Evolutionary conservation across 2,113 vertebrate genomes (phyloP).

Genomic region (Marmota monax): DNA sequence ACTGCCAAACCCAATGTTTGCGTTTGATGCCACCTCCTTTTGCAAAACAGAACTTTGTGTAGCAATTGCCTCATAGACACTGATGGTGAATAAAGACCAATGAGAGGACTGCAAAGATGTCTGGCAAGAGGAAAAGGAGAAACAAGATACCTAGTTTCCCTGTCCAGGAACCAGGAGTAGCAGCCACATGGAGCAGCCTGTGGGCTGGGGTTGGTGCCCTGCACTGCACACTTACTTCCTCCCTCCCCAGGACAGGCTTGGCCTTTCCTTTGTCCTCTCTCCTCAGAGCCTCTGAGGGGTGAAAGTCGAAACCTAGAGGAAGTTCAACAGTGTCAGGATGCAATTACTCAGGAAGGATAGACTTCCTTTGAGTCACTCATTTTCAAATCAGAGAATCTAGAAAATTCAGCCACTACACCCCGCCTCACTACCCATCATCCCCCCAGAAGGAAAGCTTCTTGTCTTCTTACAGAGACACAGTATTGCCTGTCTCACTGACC

Average conservation of each 20-base stretch:
- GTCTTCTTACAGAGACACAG: constrained; percentile 63
- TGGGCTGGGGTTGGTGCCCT: neutral
- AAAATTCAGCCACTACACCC: constrained; percentile 45
- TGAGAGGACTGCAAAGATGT: neutral
- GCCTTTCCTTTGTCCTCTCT: constrained; percentile 69
- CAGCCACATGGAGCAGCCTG: neutral
- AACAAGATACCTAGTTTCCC: constrained; percentile 41
- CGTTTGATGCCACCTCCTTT: constrained; percentile 17
- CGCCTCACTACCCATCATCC: constrained; percentile 58
- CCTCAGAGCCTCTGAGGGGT: constrained; percentile 42
- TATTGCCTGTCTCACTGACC: neutral
- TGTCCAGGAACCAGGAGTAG: constrained; percentile 24
- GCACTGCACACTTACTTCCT: neutral
- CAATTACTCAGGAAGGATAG: constrained; percentile 78
- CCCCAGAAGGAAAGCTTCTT: constrained; percentile 64
- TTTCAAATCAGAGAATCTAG: constrained; percentile 81
- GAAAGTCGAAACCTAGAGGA: constrained; percentile 80
- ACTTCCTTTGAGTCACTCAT: constrained; percentile 75
- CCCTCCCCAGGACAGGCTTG: neutral
- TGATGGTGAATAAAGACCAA: neutral
- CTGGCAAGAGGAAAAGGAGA: constrained; percentile 35
- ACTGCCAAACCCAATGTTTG: constrained; percentile 43
- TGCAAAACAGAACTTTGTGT: constrained; percentile 4
- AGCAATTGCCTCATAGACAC: neutral
- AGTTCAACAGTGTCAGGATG: constrained; percentile 70